These are phyloP conservation scores for Temnopleurus reevesii DNA, from an alignment of 53 echinoderm and acorn worm genomes.

Conservation along the genomic window DNA sequence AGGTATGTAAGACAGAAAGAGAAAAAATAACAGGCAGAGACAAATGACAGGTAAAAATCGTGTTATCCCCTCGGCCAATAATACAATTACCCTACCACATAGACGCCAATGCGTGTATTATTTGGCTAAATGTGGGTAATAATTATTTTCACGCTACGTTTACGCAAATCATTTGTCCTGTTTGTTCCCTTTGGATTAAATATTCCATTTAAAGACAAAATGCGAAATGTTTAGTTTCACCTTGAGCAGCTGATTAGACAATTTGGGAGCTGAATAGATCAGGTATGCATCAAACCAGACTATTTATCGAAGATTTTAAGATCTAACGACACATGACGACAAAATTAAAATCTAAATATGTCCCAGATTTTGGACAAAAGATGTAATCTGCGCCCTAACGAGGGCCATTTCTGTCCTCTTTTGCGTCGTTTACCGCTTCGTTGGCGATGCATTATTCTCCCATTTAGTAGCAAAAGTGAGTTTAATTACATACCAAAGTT, in stretches of 20 bases:
- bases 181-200: slow-evolving; percentile 17
- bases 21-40: not conserved
- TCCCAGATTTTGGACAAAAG: slow-evolving; percentile 50
- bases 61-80: slow-evolving; percentile 14
- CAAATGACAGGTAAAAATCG: not conserved
- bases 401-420: slow-evolving; percentile 21
- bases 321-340: slow-evolving; percentile 47
- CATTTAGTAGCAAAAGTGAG: slow-evolving; percentile 29
- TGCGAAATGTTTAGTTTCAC: slow-evolving; percentile 25
- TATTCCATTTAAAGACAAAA: slow-evolving; percentile 16
- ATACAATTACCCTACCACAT: not conserved
- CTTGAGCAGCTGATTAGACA: slow-evolving; percentile 14
- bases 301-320: slow-evolving; percentile 3
- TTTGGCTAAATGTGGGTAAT: slow-evolving; percentile 27
- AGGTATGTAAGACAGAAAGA: not conserved
- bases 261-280: slow-evolving; percentile 25
- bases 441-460: not conserved
- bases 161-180: not conserved
- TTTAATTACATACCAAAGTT: slow-evolving; percentile 37
- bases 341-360: slow-evolving; percentile 44
- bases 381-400: slow-evolving; percentile 26
- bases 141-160: slow-evolving; percentile 49
- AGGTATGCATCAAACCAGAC: slow-evolving; percentile 6
- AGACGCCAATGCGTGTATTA: slow-evolving; percentile 24
- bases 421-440: not conserved